Base-by-base conservation (phyloP, 1,140 invertebrate species). In the Choristoneura fumiferana region DNA sequence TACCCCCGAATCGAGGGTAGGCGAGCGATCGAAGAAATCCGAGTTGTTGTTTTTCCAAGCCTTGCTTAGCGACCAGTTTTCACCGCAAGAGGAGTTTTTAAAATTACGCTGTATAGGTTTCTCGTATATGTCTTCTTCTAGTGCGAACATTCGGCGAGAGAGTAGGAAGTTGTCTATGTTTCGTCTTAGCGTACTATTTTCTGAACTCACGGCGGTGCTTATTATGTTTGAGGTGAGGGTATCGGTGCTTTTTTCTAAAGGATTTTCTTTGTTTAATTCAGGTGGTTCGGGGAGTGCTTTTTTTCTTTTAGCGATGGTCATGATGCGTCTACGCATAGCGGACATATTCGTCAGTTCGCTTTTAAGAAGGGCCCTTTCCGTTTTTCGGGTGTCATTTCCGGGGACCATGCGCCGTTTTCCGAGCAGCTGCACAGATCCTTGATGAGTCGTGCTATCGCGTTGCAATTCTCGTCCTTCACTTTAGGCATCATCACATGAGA, bases 391-490 rank as follows among this genome's bases (percentile, higher is more conserved):
- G 86, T 85, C 86, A 89, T 89, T n/a, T 87, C 83, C 1, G 88
- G 89, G 0, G 88, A 90, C 89, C 89, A 90, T 18, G 84, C 81
- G 17, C 81, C 88, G 73, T 88, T 84, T 60, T 90, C 87, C 0
- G 87, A 84, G 56, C 89, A 90, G 62, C 88, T 89, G 61, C 89
- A 90, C 58, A 90, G 83, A 63, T 90, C 87, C 59, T 89, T 90
- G 13, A 90, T 67, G 15, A 89, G 73, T 54, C 87, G 77, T 17
- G 81, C 86, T 62, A 90, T 78, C 9, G 86, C 81, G 36, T 78
- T 83, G 58, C 88, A 90, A 69, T 76, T 82, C 22, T 82, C 81
- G 43, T 77, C 75, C 35, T 78, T 77, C 59, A 74, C 83, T 63
- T 76, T 89, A 37, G 84, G 71, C 84, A 87, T 89, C 63, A 71